A percentile compares a stretch with the other conserved stretches of the same genome.
Conservation (phyloP, 2,797 vertebrate species). For the Fundulus diaphanus region DNA sequence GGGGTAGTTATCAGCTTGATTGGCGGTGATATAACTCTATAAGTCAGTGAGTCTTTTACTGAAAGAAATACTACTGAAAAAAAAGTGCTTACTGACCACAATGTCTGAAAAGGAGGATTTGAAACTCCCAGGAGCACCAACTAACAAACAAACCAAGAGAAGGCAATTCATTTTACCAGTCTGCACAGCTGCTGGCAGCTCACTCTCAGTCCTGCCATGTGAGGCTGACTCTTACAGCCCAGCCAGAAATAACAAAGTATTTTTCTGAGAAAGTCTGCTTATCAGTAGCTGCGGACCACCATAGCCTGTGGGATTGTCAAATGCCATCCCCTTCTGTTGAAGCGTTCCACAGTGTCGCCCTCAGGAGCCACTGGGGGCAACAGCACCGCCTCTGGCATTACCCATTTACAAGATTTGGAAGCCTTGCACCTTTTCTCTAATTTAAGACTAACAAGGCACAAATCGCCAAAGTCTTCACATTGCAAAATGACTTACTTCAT, state of each 20-base stretch:
- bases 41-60: neutral
- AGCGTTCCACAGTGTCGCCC: neutral
- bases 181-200: conserved; percentile 3
- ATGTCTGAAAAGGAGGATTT: neutral
- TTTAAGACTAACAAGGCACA: neutral
- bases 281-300: neutral
- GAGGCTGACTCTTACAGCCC: conserved; percentile 4
- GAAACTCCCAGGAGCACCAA: conserved; percentile 8
- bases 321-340: neutral
- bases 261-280: conserved; percentile 8
- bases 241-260: conserved; percentile 7
- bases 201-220: conserved; percentile 1
- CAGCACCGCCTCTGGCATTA: neutral
- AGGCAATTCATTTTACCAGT: neutral
- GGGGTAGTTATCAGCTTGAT: neutral
- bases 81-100: conserved; percentile 4
- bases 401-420: conserved; percentile 2
- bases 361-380: neutral
- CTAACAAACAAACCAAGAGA: conserved; percentile 2
- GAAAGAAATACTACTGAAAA: neutral
- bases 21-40: neutral
- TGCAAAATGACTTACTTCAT: neutral
- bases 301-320: conserved; percentile 3
- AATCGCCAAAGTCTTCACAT: neutral
- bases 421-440: neutral